These are phyloP conservation scores for Tauraco erythrolophus DNA, from an alignment of 2,113 vertebrate genomes.

Conservation along the genomic window DNA sequence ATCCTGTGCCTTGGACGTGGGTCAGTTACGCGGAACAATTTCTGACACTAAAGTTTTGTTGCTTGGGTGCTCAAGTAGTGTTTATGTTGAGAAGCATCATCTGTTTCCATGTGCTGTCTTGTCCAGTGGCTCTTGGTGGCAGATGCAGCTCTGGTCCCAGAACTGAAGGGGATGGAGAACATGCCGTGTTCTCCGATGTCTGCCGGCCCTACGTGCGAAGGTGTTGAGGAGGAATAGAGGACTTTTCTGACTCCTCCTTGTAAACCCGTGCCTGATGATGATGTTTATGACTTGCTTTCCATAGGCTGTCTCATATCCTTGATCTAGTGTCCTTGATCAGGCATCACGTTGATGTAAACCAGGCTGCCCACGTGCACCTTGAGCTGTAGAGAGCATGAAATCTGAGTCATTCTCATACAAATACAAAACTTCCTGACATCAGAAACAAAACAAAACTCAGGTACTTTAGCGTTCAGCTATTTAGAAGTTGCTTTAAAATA, in stretches of 20 bases:
- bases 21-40: not conserved
- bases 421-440: not conserved
- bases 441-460: not conserved
- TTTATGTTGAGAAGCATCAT: not conserved
- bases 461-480: not conserved
- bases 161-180: not conserved
- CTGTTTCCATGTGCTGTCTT: not conserved
- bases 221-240: not conserved
- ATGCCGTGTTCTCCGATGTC: not conserved
- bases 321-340: not conserved
- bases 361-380: not conserved
- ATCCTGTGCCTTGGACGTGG: not conserved
- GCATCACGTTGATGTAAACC: not conserved
- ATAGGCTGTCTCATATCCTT: not conserved
- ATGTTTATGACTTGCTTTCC: not conserved
- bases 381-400: not conserved
- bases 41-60: not conserved
- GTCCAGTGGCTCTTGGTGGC: not conserved
- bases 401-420: not conserved
- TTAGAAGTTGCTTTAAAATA: constrained; percentile 37
- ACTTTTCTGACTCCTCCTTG: not conserved
- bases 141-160: not conserved
- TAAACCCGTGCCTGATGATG: not conserved
- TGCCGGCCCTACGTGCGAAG: not conserved
- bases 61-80: not conserved